Base-by-base conservation (phyloP, 2,113 vertebrate genomes). In the Danionella cerebrum region DNA sequence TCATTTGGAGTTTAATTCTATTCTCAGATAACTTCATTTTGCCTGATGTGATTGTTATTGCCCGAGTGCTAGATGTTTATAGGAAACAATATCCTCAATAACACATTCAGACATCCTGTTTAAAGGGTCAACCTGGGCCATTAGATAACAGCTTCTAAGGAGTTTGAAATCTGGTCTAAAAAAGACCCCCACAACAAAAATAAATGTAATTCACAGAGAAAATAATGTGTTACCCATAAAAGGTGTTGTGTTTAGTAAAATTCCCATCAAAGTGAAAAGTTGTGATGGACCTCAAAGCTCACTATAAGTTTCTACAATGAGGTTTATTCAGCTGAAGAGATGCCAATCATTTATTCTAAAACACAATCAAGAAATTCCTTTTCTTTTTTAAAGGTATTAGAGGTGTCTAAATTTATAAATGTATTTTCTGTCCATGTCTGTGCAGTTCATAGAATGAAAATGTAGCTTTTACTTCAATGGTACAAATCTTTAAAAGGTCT, bases 1-100 rank as follows among this genome's bases (percentile, higher is more conserved):
- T 98, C 93, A 96, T 90, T 90, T 87, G 80, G 91, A 98, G 96
- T 98, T 98, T 96, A 98, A 98, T 96, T 95, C 94, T 93, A 92
- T 94, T 98, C 93, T 95, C 92, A 87, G 93, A 94, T 97, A 98
- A 97, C 94, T 95, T 94, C 87, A 92, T 98, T 97, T 97, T 87
- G 54, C 90, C 89, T 96, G 94, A 96, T 97, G 94, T 88, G 89
- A 92, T 94, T 95, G 94, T 98, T 97, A 97, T 98, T 96, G 94
- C 91, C 90, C 85, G 86, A 84, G 87, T 91, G 94, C 93, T 91
- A 90, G 93, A 95, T 95, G 93, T 95, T 97, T 94, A 95, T 95
- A 93, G 94, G 93, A 96, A 97, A 98, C 93, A 97, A 95, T 97
- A 95, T 92, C 91, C 90, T 91, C 92, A 91, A 92, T 94, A 96